Evolutionary conservation across 2,888 invertebrate genomes (phyloP), one percentile per base, ranked within the genome.

Genomic region (Pilophorus perplexus): DNA sequence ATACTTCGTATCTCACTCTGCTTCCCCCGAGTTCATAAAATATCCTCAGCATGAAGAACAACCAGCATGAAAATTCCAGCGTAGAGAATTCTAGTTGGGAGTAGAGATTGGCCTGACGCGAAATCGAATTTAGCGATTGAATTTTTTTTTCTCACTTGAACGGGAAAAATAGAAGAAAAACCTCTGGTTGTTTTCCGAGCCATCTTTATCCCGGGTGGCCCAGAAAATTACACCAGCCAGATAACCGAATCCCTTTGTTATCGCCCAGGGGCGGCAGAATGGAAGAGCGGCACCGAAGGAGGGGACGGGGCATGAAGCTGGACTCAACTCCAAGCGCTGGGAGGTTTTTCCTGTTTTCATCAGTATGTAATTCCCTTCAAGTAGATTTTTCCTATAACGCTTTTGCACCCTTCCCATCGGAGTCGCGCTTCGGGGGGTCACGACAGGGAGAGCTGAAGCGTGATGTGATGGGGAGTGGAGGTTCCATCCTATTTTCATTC

Each of bases 281-380:
- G 55, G 22, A n/a, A 33, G 28, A 2, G 28, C 10, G 50, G 18
- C 10, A 5, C n/a, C 10, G 20, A 16, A 18, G 46, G 4, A 23
- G 28, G 52, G 20, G 37, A 33, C 37, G n/a, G n/a, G n/a, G n/a
- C n/a, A n/a, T n/a, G n/a, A 14, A 16, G 38, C 55, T 38, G 55
- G 55, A 55, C 55, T 55, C 20, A 55, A 33, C 37, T 55, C 33
- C n/a, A 27, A 23, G 37, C 37, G 38, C 55, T 38, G 16, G 20
- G 14, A n/a, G 12, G 25, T 50, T 52, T 52, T 28, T 28, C 55
- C 55, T 38, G 55, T 55, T 55, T 55, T 55, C 55, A 55, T 55
- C 55, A 55, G 55, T 55, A 55, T 55, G 55, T 55, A 55, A 55
- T 55, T 55, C 55, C 55, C 55, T 55, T 55, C 55, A 55, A 55